A percentile compares a stretch with the other conserved stretches of the same genome.
These are phyloP conservation scores for Dolichallabes microphthalmus DNA, from an alignment of 2,113 vertebrate genomes.

Conservation along the genomic window DNA sequence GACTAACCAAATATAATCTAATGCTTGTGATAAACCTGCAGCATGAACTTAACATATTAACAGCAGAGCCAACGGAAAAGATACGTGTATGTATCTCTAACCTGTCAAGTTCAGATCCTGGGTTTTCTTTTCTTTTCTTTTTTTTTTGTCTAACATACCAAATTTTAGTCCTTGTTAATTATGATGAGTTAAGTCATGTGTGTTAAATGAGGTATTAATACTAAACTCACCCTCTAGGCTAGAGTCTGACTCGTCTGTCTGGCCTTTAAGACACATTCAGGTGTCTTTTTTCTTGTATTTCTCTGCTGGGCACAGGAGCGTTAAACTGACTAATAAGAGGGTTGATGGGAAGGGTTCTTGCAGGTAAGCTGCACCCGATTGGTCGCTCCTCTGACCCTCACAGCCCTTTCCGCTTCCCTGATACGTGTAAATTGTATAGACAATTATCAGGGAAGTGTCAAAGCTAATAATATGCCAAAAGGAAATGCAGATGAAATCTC, in stretches of 20 bases:
- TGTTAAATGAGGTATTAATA: neutral
- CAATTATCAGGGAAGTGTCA: conserved; percentile 15
- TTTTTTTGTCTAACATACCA: neutral
- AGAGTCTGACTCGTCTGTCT: neutral
- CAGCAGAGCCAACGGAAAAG: neutral
- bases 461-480: neutral
- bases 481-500: neutral
- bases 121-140: too few relatives aligned
- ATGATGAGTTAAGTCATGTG: neutral
- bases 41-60: neutral
- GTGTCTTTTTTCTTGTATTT: conserved; percentile 65
- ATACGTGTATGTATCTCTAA: conserved; percentile 10
- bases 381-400: conserved; percentile 39
- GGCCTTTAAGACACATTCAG: conserved; percentile 28
- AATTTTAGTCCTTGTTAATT: neutral
- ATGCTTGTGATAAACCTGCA: neutral
- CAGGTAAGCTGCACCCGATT: conserved; percentile 76
- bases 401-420: conserved; percentile 47
- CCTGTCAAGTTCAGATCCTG: neutral
- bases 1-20: neutral
- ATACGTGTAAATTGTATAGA: conserved; percentile 5
- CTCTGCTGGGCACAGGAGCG: conserved; percentile 80
- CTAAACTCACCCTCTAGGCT: neutral
- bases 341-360: conserved; percentile 84
- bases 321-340: conserved; percentile 86